A percentile compares a stretch with the other conserved stretches of the same genome.
Conservation (phyloP, 2,888 invertebrate genomes). For the Drosophila siamana region DNA sequence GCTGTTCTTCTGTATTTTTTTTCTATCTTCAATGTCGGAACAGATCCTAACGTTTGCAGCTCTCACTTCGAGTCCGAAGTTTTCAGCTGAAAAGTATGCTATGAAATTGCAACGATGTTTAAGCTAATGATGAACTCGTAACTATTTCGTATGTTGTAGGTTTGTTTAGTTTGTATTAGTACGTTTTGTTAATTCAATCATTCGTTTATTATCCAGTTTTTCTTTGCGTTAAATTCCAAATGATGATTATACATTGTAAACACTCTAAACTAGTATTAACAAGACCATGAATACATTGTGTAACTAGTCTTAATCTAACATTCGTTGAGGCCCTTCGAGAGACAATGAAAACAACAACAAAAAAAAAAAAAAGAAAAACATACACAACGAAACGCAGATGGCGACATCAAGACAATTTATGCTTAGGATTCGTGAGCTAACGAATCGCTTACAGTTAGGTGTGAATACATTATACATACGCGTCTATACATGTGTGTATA, state of each 20-base stretch:
- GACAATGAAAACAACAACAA: neutral
- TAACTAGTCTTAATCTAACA: constrained; percentile 36
- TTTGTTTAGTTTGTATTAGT: neutral
- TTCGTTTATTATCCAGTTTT: constrained; percentile 26
- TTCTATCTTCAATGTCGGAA: too few species aligned
- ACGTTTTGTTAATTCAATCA: constrained; percentile 26
- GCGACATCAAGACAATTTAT: neutral
- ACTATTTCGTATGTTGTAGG: neutral
- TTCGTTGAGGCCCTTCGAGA: constrained; percentile 21
- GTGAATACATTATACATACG: constrained; percentile 24
- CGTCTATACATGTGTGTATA: constrained; percentile 14
- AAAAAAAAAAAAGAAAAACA: constrained; percentile 8
- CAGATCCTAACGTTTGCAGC: too few species aligned
- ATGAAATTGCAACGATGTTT: too few species aligned
- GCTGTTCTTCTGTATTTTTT: too few species aligned
- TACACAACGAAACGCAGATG: neutral
- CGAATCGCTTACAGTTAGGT: constrained; percentile 16
- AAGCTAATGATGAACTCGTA: neutral
- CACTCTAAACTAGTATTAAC: constrained; percentile 60
- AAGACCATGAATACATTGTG: constrained; percentile 51
- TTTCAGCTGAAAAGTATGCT: too few species aligned
- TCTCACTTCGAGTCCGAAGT: too few species aligned
- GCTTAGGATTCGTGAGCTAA: constrained; percentile 2
- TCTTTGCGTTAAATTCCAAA: constrained; percentile 20
- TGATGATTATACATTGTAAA: constrained; percentile 53